Percentiles rank a stretch among this genome's conserved stretches.
These are phyloP conservation scores for Acronicta psi DNA, from an alignment of 2,888 invertebrate species.

Conservation along the genomic window DNA sequence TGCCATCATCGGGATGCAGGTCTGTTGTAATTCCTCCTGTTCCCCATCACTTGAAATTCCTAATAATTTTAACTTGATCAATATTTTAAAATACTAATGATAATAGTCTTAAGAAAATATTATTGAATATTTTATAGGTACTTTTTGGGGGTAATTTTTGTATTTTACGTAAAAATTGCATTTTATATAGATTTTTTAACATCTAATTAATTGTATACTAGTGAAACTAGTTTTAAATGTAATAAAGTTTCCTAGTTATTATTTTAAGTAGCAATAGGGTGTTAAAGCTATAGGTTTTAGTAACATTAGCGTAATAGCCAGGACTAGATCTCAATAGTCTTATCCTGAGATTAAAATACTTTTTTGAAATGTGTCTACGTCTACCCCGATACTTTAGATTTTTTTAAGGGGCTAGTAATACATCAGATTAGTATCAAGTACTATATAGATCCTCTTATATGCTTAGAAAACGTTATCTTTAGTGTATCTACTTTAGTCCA, in stretches of 20 bases:
- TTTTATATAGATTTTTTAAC: constrained; percentile 26
- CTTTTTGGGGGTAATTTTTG: constrained; percentile 40
- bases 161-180: constrained; percentile 35
- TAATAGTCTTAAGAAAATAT: constrained; percentile 14
- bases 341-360: constrained; percentile 32
- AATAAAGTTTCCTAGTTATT: constrained; percentile 30
- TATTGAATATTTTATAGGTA: constrained; percentile 33
- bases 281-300: constrained; percentile 24
- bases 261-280: constrained; percentile 48
- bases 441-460: constrained; percentile 33
- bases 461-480: constrained; percentile 39
- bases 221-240: constrained; percentile 38
- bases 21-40: constrained; percentile 71
- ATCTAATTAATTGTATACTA: constrained; percentile 28
- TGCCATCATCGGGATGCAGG: constrained; percentile 99
- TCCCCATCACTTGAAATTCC: constrained; percentile 17
- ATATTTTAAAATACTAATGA: neutral
- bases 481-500: constrained; percentile 33
- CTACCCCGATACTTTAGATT: constrained; percentile 40
- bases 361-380: constrained; percentile 29
- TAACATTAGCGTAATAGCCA: constrained; percentile 43
- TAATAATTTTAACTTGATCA: constrained; percentile 7
- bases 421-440: constrained; percentile 30
- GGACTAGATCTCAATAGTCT: constrained; percentile 16
- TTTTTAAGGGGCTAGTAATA: constrained; percentile 42